A percentile compares a stretch with the other conserved stretches of the same genome.
phyloP scores from a whole-genome alignment of 2,797 vertebrate genomes.

The Emydoidea blandingii region DNA sequence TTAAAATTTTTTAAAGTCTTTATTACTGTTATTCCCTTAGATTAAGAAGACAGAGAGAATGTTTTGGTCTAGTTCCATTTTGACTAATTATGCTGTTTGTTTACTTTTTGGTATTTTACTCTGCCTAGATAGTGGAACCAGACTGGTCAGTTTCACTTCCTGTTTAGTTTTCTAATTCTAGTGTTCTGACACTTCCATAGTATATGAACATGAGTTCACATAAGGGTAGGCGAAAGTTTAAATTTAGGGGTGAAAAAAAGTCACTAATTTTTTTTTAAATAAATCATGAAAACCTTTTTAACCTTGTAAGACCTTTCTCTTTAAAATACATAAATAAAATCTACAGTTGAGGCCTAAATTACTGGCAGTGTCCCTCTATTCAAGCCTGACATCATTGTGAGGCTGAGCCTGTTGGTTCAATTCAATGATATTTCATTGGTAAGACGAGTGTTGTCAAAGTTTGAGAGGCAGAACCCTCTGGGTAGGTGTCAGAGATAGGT shows the following conservation, averaged over 20 bases:
- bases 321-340: background rate
- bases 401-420: constrained; percentile 15
- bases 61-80: background rate
- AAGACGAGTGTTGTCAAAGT: background rate
- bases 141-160: background rate
- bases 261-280: background rate
- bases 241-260: background rate
- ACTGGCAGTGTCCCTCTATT: background rate
- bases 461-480: background rate
- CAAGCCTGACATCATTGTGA: background rate
- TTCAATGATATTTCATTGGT: background rate
- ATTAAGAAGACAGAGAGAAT: background rate
- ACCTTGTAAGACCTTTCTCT: background rate
- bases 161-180: background rate
- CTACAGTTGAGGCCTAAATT: background rate
- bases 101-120: background rate
- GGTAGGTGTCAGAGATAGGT: background rate
- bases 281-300: background rate
- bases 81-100: background rate
- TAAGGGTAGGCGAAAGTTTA: background rate
- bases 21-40: background rate
- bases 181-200: constrained; percentile 6
- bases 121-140: background rate
- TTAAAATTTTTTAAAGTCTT: background rate
- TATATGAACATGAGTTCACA: background rate